Conservation (phyloP, 30 jellyfish, hydroid and myxozoan species). For the Mastigias papua region DNA sequence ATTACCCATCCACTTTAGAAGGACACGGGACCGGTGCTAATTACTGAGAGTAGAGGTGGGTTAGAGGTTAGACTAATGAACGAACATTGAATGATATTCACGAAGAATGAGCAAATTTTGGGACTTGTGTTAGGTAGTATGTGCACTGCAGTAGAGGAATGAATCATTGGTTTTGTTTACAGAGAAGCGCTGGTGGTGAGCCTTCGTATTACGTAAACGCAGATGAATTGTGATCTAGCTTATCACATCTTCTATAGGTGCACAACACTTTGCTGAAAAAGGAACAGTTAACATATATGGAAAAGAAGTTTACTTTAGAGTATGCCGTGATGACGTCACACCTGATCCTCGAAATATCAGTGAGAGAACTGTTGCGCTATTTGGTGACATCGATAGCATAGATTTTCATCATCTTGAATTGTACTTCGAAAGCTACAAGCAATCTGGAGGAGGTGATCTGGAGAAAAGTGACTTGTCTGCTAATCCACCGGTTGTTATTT, state of each 20-base stretch:
- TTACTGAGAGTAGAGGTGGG: too few relatives aligned
- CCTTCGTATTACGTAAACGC: too few relatives aligned
- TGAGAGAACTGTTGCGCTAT: slow-evolving; percentile 1
- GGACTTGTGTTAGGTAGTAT: too few relatives aligned
- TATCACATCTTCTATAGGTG: background rate
- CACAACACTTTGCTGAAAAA: background rate
- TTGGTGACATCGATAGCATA: slow-evolving; percentile 14
- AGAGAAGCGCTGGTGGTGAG: too few relatives aligned
- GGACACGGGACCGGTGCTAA: too few relatives aligned
- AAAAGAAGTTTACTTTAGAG: background rate
- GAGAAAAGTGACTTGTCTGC: slow-evolving; percentile 8
- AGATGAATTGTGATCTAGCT: too few relatives aligned
- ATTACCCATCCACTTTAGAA: too few relatives aligned
- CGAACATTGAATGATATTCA: too few relatives aligned
- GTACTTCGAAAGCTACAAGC: slow-evolving; percentile 10
- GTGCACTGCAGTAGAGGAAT: too few relatives aligned
- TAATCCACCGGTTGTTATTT: slow-evolving; percentile 21
- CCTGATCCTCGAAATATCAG: background rate
- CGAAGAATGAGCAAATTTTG: too few relatives aligned
- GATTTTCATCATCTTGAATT: background rate
- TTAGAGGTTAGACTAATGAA: too few relatives aligned
- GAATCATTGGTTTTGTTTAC: too few relatives aligned
- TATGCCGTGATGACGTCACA: background rate
- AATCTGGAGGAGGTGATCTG: slow-evolving; percentile 44
- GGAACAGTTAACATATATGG: background rate